Conservation (phyloP, 2,113 vertebrate genomes). For the Anolis sagrei region DNA sequence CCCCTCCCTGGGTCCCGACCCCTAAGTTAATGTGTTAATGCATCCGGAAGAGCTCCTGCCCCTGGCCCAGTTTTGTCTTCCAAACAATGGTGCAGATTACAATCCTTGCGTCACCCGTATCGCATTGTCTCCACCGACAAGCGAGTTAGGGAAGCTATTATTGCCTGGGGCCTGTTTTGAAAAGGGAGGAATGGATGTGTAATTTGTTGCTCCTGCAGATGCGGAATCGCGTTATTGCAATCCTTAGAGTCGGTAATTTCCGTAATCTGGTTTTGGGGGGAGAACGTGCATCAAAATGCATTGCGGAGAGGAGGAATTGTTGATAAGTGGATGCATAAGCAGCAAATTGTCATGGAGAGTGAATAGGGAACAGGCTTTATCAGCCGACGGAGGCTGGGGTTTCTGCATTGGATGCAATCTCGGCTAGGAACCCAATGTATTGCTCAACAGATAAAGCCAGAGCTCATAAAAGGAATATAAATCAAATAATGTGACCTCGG, state of each 20-base stretch:
- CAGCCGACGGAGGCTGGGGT: neutral
- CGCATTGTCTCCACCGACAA: neutral
- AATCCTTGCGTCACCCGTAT: neutral
- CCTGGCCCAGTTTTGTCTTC: neutral
- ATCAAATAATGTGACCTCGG: neutral
- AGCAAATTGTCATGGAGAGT: neutral
- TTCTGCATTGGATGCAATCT: neutral
- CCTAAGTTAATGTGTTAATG: too few species aligned
- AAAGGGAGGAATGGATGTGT: neutral
- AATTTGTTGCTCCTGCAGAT: neutral
- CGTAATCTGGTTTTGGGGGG: neutral
- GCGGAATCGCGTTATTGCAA: neutral
- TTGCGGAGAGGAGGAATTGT: neutral
- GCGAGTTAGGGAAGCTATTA: constrained; percentile 6
- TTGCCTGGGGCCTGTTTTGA: neutral
- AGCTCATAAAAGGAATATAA: neutral
- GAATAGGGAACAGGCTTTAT: neutral
- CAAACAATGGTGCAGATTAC: neutral
- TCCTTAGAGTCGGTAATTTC: constrained; percentile 30
- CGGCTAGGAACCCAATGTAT: neutral
- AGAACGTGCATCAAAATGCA: neutral
- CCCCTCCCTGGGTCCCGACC: too few species aligned
- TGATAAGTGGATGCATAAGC: neutral
- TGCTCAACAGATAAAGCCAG: neutral
- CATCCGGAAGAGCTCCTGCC: neutral